phyloP scores from a whole-genome alignment of 2,797 vertebrate species.

The Tachyglossus aculeatus region DNA sequence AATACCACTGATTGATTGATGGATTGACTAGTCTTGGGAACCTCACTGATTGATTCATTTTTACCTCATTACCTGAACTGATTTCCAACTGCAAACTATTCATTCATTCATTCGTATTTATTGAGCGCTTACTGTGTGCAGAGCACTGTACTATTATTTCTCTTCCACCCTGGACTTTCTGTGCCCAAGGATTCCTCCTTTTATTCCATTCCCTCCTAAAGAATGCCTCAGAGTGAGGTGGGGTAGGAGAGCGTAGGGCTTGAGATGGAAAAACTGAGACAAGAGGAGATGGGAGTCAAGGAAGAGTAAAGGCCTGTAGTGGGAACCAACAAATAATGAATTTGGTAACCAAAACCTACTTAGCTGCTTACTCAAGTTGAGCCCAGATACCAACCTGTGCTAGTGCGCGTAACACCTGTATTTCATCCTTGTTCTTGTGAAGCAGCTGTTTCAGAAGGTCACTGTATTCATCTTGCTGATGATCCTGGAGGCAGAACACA shows the following conservation, averaged over 20 bases:
- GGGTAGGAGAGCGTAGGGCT: conserved; percentile 6
- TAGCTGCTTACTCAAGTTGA: background rate
- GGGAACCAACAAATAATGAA: background rate
- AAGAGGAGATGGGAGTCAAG: background rate
- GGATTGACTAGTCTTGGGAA: no score
- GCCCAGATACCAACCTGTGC: background rate
- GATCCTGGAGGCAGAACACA: conserved; percentile 22
- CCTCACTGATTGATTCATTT: no score
- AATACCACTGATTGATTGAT: no score
- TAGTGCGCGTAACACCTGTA: conserved; percentile 45
- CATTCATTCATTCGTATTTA: no score
- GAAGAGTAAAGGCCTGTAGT: background rate
- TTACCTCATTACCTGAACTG: no score
- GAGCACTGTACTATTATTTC: conserved; percentile 5
- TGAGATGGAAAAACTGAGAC: conserved; percentile 23
- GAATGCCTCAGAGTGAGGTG: no score
- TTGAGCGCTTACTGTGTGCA: no score
- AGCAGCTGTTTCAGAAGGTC: conserved; percentile 26
- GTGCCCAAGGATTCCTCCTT: background rate
- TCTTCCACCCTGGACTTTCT: conserved; percentile 22
- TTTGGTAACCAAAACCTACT: background rate
- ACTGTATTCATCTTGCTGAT: conserved; percentile 36
- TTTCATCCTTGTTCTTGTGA: conserved; percentile 31
- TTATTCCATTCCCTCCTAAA: conserved; percentile 22
- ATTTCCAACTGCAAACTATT: no score